Evolutionary conservation across 2,113 vertebrate genomes (phyloP).

Genomic region (Cololabis saira): DNA sequence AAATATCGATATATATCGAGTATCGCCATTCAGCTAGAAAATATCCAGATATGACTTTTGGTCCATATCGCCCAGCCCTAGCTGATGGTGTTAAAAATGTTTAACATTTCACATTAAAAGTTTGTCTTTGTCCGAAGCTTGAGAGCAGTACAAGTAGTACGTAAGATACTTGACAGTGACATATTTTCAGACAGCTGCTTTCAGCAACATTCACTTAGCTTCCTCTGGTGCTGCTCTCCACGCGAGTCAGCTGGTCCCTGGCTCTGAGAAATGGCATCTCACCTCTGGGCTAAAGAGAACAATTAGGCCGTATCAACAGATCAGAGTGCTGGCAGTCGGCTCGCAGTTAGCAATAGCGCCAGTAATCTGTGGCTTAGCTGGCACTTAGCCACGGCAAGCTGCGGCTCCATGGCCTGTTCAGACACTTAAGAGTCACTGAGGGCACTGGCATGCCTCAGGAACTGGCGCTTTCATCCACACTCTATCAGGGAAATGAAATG

Average conservation of each 20-base stretch:
- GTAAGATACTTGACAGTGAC: neutral
- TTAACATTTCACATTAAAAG: neutral
- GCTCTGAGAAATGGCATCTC: slow-evolving; percentile 48
- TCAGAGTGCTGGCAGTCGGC: slow-evolving; percentile 65
- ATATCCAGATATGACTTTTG: too few relatives aligned
- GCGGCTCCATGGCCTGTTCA: slow-evolving; percentile 64
- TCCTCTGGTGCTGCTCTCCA: neutral
- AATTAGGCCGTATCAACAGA: slow-evolving; percentile 77
- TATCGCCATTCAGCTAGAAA: too few relatives aligned
- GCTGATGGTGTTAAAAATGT: slow-evolving; percentile 1
- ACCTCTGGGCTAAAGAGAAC: slow-evolving; percentile 73
- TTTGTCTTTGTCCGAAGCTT: neutral
- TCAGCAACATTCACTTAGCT: neutral
- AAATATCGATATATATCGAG: too few relatives aligned
- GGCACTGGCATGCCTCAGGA: slow-evolving; percentile 51
- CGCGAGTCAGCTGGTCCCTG: neutral
- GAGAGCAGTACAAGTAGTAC: neutral
- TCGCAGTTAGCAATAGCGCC: slow-evolving; percentile 61
- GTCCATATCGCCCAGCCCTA: too few relatives aligned
- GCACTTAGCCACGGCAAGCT: slow-evolving; percentile 57
- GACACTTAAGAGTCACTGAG: slow-evolving; percentile 70
- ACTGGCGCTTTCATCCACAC: slow-evolving; percentile 44
- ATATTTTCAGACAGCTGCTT: slow-evolving; percentile 11
- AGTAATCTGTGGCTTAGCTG: slow-evolving; percentile 75
- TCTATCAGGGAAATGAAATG: slow-evolving; percentile 44